phyloP scores from a whole-genome alignment of 2,113 vertebrate genomes.

The Hydropotes inermis region DNA sequence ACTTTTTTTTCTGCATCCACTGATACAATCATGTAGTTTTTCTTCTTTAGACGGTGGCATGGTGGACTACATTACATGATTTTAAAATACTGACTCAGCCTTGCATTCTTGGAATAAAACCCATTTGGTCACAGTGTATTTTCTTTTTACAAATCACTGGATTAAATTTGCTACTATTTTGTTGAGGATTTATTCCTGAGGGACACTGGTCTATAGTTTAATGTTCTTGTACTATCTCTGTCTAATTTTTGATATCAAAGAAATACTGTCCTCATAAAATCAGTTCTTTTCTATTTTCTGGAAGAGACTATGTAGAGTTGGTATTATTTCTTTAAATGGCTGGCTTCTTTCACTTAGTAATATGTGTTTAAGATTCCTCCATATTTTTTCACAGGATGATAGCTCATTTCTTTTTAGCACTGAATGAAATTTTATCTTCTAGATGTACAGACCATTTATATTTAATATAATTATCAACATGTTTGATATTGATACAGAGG shows the following conservation, averaged over 20 bases:
- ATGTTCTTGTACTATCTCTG: not conserved
- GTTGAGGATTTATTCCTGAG: not conserved
- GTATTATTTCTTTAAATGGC: not conserved
- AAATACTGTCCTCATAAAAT: not conserved
- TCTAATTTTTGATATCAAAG: not conserved
- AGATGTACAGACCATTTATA: not conserved
- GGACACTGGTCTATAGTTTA: not conserved
- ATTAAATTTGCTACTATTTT: not conserved
- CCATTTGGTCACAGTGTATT: not conserved
- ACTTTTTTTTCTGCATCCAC: not conserved
- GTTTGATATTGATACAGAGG: not conserved
- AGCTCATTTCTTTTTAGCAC: not conserved
- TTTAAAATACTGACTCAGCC: not conserved
- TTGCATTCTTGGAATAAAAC: not conserved
- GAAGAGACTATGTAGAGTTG: not conserved
- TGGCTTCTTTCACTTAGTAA: not conserved
- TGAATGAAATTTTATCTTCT: not conserved
- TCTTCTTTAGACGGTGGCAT: not conserved
- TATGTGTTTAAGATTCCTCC: not conserved
- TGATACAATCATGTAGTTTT: not conserved
- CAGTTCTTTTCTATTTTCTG: not conserved
- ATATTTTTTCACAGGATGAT: not conserved
- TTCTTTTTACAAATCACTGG: not conserved
- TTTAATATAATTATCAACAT: not conserved
- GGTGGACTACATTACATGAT: not conserved